These are phyloP conservation scores for Felis catus DNA, from an alignment of 2,113 vertebrate genomes.

Conservation along the genomic window F.catus_Fca126_mat1.0 CM031420.1:125774001-125774500, in stretches of 20 bases:
- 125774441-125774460: not conserved
- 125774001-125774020: not conserved
- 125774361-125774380: not conserved
- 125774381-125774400: not conserved
- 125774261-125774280: not conserved
- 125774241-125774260: not conserved
- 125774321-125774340: not conserved
- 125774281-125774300: not conserved
- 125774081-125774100: slow-evolving; percentile 1
- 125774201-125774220: not conserved
- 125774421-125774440: slow-evolving; percentile 4
- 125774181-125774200: slow-evolving; percentile 27
- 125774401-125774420: not conserved
- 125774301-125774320: not conserved
- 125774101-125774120: not conserved
- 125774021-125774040: not conserved
- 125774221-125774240: not conserved
- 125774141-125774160: not conserved
- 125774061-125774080: not conserved
- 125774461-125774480: slow-evolving; percentile 32
- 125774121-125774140: not conserved
- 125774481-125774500: not conserved
- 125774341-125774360: not conserved
- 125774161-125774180: not conserved
- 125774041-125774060: not conserved